A percentile compares a stretch with the other conserved stretches of the same genome.
Conservation (phyloP, 2,888 invertebrate genomes). For the Drosophila rubida region DNA sequence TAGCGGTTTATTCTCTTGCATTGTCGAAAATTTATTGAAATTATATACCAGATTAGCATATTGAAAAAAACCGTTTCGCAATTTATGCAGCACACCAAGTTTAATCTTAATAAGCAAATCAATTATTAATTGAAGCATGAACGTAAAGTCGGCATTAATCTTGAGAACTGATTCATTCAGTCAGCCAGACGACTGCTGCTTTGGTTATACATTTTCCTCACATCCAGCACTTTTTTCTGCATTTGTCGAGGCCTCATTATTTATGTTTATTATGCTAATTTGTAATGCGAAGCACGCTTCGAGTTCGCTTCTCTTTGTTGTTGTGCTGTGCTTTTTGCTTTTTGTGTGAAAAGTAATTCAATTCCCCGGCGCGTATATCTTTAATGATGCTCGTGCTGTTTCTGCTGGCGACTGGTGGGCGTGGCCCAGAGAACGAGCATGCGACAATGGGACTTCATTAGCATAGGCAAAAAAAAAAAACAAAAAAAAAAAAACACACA, state of each 20-base stretch:
- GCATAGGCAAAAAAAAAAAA: conserved; percentile 52
- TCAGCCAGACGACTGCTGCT: background rate
- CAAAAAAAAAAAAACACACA: background rate
- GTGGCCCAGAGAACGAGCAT: conserved; percentile 55
- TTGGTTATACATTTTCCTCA: conserved; percentile 8
- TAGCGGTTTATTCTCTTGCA: background rate
- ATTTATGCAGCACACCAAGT: background rate
- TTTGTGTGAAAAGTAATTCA: conserved; percentile 52
- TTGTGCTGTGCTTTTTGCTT: conserved; percentile 12
- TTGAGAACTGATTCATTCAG: conserved; percentile 4
- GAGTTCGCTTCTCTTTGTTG: conserved; percentile 21
- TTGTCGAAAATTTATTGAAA: too few species aligned
- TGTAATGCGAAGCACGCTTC: conserved; percentile 62
- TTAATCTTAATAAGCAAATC: background rate
- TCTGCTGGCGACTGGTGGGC: conserved; percentile 35
- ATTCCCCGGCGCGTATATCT: conserved; percentile 40
- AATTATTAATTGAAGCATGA: conserved; percentile 1
- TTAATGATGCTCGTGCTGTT: conserved; percentile 16
- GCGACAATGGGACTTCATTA: conserved; percentile 68
- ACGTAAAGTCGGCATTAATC: background rate
- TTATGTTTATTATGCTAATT: conserved; percentile 57
- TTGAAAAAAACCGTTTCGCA: too few species aligned
- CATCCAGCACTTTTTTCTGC: conserved; percentile 5
- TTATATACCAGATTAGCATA: too few species aligned
- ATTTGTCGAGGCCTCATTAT: conserved; percentile 26